Evolutionary conservation across 2,113 vertebrate genomes (phyloP).

Genomic region (Hymenochirus boettgeri): DNA sequence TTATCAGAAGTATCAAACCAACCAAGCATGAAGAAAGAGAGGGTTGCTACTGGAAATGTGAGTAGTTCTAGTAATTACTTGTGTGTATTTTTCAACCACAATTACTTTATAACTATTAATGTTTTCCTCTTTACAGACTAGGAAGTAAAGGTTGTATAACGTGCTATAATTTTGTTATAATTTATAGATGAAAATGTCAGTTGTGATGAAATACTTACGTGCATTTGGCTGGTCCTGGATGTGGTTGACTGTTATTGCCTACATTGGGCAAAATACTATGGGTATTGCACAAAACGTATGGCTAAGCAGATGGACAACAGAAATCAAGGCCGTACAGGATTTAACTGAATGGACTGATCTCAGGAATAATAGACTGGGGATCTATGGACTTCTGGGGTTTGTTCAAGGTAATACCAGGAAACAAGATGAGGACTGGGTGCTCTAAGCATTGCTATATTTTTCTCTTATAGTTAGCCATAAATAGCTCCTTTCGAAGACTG

Average conservation of each 20-base stretch:
- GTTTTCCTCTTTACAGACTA: no score
- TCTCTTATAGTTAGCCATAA: no score
- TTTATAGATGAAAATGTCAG: slow-evolving; percentile 50
- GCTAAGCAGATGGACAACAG: slow-evolving; percentile 55
- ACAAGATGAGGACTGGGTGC: no score
- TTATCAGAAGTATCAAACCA: slow-evolving; percentile 38
- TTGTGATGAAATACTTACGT: slow-evolving; percentile 53
- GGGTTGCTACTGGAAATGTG: slow-evolving; percentile 48
- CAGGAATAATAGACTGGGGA: slow-evolving; percentile 50
- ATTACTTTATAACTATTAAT: no score
- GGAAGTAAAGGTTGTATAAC: no score
- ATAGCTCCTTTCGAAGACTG: no score
- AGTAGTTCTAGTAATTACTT: slow-evolving; percentile 22
- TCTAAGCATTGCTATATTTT: no score
- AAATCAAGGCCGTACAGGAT: slow-evolving; percentile 51
- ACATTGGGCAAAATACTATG: slow-evolving; percentile 52
- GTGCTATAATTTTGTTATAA: slow-evolving; percentile 17
- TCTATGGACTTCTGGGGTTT: slow-evolving; percentile 56
- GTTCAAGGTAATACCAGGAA: slow-evolving; percentile 59
- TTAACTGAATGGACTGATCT: slow-evolving; percentile 52
- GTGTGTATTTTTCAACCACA: no score
- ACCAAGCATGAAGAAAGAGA: slow-evolving; percentile 47
- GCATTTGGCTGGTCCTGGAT: slow-evolving; percentile 54
- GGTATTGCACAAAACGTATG: slow-evolving; percentile 55
- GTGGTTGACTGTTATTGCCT: slow-evolving; percentile 46